Evolutionary conservation across 2,113 vertebrate genomes (phyloP), one percentile per base, ranked within the genome.

Genomic region (Alosa alosa): DNA sequence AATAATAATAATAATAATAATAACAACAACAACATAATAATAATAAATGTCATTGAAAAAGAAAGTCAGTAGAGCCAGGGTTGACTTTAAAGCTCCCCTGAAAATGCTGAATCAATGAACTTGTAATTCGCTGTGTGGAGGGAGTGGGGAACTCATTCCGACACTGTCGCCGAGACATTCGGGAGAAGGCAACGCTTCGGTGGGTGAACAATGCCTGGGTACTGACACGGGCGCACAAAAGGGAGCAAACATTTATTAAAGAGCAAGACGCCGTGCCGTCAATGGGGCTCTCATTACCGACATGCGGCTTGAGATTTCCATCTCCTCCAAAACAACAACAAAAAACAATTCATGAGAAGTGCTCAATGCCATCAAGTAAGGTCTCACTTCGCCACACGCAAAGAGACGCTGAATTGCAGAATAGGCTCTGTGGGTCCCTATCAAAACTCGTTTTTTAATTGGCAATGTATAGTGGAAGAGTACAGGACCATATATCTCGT

Each of bases 81-180:
- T 92, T 93, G 96, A 95, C 95, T 95, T 94, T 92, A 93, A 96
- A 95, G 95, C 95, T 92, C 94, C 94, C 95, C 94, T 94, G 91
- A 92, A 88, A 78, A 89, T 93, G 90, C 96, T 95, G 95, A 97
- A 97, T 97, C 95, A 95, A 93, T 96, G 81, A 84, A 88, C 86
- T 88, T 87, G 86, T 90, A 92, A 90, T 92, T 86, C 87, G 83
- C 87, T 83, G 72, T 2, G 17, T 60, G 4, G 86, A 82, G 41
- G 78, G 86, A 81, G 45, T 81, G 87, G 41, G 64, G 64, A 85
- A 75, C 89, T 91, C 22, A 86, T 86, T 89, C 85, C 49, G 85
- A 57, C 39, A 50, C 60, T 52, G 81, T 88, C 49, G 86, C 83
- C 84, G n/a, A 86, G 75, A 46, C 81, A 45, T 47, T 52, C 10